These are phyloP conservation scores for Cossypha heuglini DNA, from an alignment of 2,797 vertebrate genomes.

Conservation along the genomic window DNA sequence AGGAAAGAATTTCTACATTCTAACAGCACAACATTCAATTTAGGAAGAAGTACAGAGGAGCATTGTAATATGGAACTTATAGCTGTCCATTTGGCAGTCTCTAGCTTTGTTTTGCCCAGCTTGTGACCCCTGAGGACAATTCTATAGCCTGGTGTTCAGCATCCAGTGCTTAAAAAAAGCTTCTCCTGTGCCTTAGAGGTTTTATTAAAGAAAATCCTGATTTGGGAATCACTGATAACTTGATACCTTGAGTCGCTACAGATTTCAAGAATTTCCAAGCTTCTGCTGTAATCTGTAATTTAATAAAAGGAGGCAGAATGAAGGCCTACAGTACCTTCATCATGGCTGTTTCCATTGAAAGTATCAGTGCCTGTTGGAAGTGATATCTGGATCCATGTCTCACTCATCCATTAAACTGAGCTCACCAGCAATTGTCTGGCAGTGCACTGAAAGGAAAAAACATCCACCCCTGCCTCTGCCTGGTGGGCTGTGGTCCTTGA, in stretches of 20 bases:
- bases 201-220: background rate
- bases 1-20: background rate
- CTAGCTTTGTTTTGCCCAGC: background rate
- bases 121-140: background rate
- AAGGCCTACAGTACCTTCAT: background rate
- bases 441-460: background rate
- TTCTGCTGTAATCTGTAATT: background rate
- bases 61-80: background rate
- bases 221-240: background rate
- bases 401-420: background rate
- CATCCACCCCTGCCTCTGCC: background rate
- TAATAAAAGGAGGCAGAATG: background rate
- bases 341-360: background rate
- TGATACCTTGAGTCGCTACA: background rate
- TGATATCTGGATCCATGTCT: background rate
- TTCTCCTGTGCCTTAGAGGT: accelerated
- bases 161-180: background rate
- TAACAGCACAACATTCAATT: background rate
- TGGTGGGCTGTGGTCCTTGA: background rate
- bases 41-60: background rate
- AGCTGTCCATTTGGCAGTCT: background rate
- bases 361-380: background rate
- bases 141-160: background rate
- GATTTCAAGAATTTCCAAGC: background rate
- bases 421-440: background rate